Evolutionary conservation across 2,113 vertebrate genomes (phyloP), one percentile per base, ranked within the genome.

Genomic region (Lophotis ruficrista): DNA sequence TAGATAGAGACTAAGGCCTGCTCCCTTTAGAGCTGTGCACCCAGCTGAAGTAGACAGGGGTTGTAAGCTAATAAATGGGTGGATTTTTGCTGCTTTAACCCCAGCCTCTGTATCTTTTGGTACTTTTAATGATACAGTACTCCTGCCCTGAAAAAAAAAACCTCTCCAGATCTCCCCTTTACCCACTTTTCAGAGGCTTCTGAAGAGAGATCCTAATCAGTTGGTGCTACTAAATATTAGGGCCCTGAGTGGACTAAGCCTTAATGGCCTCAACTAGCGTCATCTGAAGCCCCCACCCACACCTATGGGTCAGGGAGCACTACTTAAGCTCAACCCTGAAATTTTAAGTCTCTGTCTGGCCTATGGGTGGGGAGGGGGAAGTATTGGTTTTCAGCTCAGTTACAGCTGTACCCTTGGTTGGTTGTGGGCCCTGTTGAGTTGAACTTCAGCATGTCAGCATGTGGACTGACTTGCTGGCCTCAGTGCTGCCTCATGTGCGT

Each of bases 341-440:
- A 0, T 13, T 33, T 51, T 47, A 0, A 2, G 1, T 28, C 1
- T 37, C 4, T 48, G 1, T 21, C 2, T 81, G 30, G 9, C 1
- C 5, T 76, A 0, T 3, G 4, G 18, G 38, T 6, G 4, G 1
- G 4, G 23, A 14, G 50, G 50, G 14, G 41, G 14, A 41, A 41
- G 41, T 9, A 2, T 14, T 57, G 19, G 3, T 6, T 78, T 89
- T 78, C 3, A 43, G 22, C 7, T 37, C 1, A 11, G 6, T 6
- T 60, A 3, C 4, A 65, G 16, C 3, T 57, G 19, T 2, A 37
- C 4, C 2, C 3, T 72, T 85, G 17, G 37, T 10, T 73, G 18
- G 11, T 8, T 0, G 5, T 21, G 6, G 16, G 12, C 10, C 7
- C 17, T 72, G 12, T 7, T 23, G 16, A 43, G 9, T 6, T 68